Base-by-base conservation (phyloP, 2,797 vertebrate species). In the Lepilemur septentrionalis region DNA sequence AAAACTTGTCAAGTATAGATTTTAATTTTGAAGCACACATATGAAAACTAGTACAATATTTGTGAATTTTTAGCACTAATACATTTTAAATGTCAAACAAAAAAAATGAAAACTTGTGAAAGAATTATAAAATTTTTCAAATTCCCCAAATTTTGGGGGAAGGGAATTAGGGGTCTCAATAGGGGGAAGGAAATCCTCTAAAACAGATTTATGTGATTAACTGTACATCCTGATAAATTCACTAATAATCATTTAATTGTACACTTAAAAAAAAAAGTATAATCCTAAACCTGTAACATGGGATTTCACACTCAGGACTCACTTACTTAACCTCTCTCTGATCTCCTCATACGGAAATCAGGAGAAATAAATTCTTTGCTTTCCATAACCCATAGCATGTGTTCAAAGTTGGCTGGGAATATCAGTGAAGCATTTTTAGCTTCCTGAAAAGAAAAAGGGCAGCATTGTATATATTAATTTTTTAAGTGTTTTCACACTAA, bases 31-130 rank as follows among this genome's bases (percentile, higher is more conserved):
- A 95, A 95, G 86, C 7, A n/a, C 15, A 81, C 5, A 57, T 32
- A 67, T 23, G 32, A 93, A 96, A 70, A 14, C 32, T 70, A 81
- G 59, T 25, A 52, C 52, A 94, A 3, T 79, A 89, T 50, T 73
- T 88, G 20, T 90, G 50, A 89, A 59, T 63, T 32, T 93, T 5
- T 32, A 93, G 38, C 3, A 67, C 18, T 50, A 52, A 85, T 48
- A 87, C 2, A 95, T 85, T 81, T 92, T 78, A 93, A 92, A 85
- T 93, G 50, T 65, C 32, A 90, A 69, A 86, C 28, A 92, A 50
- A 91, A 72, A 96, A 43, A 97, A 89, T 87, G 80, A 88, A 93
- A 95, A 67, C 6, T 48, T 78, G 7, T 69, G 12, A 79, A 92
- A 94, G 22, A 94, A 88, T 65, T 73, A 48, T 61, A 84, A 76